These are phyloP conservation scores for Tiphia femorata DNA, from an alignment of 2,888 invertebrate species.

Conservation along the genomic window DNA sequence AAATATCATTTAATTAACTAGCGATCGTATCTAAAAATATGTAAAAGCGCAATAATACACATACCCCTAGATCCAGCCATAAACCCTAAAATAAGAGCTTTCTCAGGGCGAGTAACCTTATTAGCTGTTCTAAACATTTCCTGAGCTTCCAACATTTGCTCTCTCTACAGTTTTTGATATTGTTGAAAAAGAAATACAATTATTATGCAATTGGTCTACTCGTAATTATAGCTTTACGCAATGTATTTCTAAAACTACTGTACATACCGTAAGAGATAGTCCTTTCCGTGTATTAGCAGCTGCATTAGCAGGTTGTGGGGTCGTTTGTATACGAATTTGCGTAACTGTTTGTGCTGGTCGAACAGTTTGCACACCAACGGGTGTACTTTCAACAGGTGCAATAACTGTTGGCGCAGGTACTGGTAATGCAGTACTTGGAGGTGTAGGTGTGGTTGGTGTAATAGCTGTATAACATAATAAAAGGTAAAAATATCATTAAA, in stretches of 20 bases:
- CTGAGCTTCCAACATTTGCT: constrained; percentile 96
- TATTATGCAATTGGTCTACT: background rate
- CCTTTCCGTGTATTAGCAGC: constrained; percentile 74
- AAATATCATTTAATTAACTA: background rate
- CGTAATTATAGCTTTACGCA: background rate
- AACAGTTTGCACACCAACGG: constrained; percentile 63
- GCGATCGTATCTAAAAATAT: background rate
- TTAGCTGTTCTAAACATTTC: constrained; percentile 98
- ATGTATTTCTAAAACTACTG: background rate
- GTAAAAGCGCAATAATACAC: constrained; percentile 16
- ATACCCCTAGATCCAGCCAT: constrained; percentile 97
- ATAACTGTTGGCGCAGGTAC: constrained; percentile 55
- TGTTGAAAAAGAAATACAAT: background rate
- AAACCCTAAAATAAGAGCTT: constrained; percentile 96
- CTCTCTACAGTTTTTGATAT: constrained; percentile 77
- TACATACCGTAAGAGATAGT: constrained; percentile 77
- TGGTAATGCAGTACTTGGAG: constrained; percentile 56
- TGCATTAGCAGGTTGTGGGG: constrained; percentile 66
- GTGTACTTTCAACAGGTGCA: constrained; percentile 57
- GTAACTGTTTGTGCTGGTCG: constrained; percentile 70
- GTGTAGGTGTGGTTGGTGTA: constrained; percentile 56
- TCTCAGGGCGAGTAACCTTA: constrained; percentile 95
- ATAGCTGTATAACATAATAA: constrained; percentile 43
- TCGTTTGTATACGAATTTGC: constrained; percentile 71
- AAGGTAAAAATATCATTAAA: background rate